These are phyloP conservation scores for Neoitamus cyanurus DNA, from an alignment of 2,888 invertebrate genomes.

Conservation along the genomic window DNA sequence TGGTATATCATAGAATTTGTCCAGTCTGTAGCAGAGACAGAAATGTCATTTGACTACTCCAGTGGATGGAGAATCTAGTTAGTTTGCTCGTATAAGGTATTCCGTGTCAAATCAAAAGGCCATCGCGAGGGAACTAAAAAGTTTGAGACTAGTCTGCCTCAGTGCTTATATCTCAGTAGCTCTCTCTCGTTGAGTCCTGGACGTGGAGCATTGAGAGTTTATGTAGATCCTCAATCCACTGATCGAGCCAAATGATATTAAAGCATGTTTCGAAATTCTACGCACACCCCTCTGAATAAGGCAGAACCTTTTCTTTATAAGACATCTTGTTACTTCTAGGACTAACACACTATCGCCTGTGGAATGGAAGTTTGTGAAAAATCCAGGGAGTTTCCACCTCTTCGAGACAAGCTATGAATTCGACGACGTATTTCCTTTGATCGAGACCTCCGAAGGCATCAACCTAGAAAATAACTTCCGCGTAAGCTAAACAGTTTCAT, in stretches of 20 bases:
- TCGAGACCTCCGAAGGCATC: slow-evolving; percentile 67
- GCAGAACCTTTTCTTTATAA: neutral
- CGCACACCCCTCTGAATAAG: no score
- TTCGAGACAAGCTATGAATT: slow-evolving; percentile 81
- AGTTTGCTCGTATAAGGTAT: no score
- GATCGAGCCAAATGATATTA: no score
- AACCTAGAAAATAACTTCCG: slow-evolving; percentile 64
- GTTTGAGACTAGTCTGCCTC: no score
- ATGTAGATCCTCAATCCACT: no score
- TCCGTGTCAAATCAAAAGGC: no score
- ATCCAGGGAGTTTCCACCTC: slow-evolving; percentile 79
- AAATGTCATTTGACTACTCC: neutral
- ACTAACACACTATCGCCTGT: slow-evolving; percentile 71
- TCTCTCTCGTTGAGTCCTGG: no score
- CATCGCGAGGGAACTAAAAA: no score
- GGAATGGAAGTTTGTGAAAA: slow-evolving; percentile 81
- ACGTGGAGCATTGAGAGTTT: no score
- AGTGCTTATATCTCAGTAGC: no score
- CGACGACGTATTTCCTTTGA: slow-evolving; percentile 79
- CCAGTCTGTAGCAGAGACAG: neutral
- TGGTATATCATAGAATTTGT: neutral
- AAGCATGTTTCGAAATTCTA: no score
- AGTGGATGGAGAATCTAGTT: neutral
- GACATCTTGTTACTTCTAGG: slow-evolving; percentile 61
- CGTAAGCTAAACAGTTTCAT: slow-evolving; percentile 48